phyloP scores from a whole-genome alignment of 2,113 vertebrate genomes.

The Anarhynchus alexandrinus region DNA sequence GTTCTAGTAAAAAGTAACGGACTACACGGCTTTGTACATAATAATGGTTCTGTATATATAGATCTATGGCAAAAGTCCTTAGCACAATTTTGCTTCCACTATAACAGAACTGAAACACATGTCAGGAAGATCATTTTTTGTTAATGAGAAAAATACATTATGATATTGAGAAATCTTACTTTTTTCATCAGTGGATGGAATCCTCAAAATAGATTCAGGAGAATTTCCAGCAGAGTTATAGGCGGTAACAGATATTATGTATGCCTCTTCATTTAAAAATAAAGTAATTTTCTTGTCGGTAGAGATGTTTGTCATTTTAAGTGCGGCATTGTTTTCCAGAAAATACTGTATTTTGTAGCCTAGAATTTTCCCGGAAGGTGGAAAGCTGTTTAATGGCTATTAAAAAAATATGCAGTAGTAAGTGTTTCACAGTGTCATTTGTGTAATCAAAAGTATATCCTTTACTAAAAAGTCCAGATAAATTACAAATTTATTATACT shows the following conservation, averaged over 20 bases:
- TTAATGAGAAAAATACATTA: neutral
- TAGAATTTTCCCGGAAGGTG: constrained; percentile 37
- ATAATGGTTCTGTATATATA: neutral
- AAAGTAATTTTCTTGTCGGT: neutral
- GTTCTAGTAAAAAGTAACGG: neutral
- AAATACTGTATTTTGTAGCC: constrained; percentile 70
- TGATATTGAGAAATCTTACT: neutral
- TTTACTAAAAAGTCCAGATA: neutral
- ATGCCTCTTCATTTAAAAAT: constrained; percentile 34
- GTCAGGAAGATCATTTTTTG: neutral
- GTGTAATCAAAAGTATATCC: neutral
- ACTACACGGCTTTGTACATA: neutral
- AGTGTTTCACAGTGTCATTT: neutral
- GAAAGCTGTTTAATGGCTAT: constrained; percentile 35
- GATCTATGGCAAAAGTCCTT: neutral
- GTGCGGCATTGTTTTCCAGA: constrained; percentile 38
- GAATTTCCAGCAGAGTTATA: constrained; percentile 71
- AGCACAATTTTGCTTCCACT: neutral
- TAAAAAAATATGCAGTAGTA: neutral
- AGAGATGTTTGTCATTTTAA: neutral
- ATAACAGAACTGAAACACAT: neutral
- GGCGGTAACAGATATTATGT: constrained; percentile 55
- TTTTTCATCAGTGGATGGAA: constrained; percentile 69
- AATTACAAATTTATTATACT: neutral
- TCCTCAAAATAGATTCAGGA: constrained; percentile 62